Evolutionary conservation across 2,113 vertebrate species (phyloP).

Genomic region (Hyaena hyaena): DNA sequence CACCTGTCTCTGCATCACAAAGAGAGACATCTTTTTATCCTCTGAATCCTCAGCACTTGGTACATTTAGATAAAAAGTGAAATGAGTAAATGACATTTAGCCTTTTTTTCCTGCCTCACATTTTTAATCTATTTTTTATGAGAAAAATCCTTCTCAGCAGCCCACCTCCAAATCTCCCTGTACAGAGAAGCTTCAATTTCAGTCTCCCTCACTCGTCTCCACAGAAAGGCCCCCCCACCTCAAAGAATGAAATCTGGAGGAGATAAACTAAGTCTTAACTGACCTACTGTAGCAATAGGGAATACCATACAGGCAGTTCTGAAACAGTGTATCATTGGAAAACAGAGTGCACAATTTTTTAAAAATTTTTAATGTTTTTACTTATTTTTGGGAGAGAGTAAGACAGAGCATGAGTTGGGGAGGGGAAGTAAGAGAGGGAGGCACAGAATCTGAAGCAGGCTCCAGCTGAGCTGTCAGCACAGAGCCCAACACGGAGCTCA

Average conservation of each 20-base stretch:
- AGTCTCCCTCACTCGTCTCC: not conserved
- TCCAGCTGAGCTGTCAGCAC: too few species aligned
- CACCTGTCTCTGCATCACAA: not conserved
- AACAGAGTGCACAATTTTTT: not conserved
- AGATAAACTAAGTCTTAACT: not conserved
- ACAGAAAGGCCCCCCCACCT: not conserved
- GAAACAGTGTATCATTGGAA: not conserved
- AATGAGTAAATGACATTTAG: not conserved
- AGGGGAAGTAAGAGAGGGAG: too few species aligned
- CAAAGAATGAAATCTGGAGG: not conserved
- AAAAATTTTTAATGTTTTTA: too few species aligned
- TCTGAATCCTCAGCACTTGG: not conserved
- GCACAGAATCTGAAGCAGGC: too few species aligned
- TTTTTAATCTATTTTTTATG: conserved; percentile 19
- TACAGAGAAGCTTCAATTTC: not conserved
- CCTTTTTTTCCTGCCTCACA: not conserved
- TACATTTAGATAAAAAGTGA: not conserved
- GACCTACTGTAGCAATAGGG: not conserved
- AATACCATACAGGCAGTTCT: not conserved
- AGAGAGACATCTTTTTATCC: not conserved
- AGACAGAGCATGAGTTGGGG: too few species aligned
- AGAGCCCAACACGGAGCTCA: too few species aligned
- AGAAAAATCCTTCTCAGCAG: not conserved
- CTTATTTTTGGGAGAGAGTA: too few species aligned
- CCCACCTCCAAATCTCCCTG: not conserved